Percentiles rank a stretch among this genome's conserved stretches.
Conservation (phyloP, 2,888 invertebrate genomes). For the Prenolepis imparis region DNA sequence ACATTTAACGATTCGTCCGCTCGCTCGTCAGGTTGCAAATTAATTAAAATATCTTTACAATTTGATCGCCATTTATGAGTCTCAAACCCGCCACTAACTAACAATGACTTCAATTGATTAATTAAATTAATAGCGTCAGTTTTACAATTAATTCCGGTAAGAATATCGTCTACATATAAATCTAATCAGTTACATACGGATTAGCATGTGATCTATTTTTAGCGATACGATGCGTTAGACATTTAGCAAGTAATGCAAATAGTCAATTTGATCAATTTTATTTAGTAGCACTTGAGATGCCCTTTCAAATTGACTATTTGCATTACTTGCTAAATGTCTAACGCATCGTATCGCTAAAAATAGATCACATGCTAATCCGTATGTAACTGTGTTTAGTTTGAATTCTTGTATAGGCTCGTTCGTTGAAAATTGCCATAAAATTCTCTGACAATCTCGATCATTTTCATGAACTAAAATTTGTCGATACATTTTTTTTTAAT, state of each 20-base stretch:
- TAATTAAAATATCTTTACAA: neutral
- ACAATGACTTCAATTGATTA: neutral
- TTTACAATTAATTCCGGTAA: neutral
- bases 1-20: neutral
- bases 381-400: conserved; percentile 15
- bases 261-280: neutral
- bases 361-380: neutral
- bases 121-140: neutral
- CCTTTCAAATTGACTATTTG: neutral
- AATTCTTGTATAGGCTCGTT: conserved; percentile 1
- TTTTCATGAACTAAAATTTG: neutral
- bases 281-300: neutral
- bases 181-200: conserved; percentile 30
- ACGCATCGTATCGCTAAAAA: conserved; percentile 17
- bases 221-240: neutral
- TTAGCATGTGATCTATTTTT: neutral
- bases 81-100: neutral
- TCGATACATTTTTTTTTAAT: conserved; percentile 26
- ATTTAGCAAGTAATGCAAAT: neutral
- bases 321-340: neutral
- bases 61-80: conserved; percentile 6
- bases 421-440: neutral
- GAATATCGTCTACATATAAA: neutral
- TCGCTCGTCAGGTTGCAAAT: too few species aligned
- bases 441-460: conserved; percentile 9